phyloP scores from a whole-genome alignment of 1,140 invertebrate genomes.

The Notospermus geniculatus region DNA sequence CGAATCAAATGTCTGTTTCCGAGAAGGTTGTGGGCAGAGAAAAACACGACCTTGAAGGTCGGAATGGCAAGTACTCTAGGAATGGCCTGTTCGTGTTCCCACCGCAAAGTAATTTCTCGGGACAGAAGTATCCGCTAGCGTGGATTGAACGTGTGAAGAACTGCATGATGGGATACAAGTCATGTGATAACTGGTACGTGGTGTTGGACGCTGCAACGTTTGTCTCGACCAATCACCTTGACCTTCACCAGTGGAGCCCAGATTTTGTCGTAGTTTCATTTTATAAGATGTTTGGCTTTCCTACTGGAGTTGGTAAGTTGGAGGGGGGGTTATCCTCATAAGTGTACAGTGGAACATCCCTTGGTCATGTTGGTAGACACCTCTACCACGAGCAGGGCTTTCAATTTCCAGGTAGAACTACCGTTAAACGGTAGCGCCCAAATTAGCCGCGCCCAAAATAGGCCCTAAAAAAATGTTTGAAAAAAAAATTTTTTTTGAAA shows the following conservation, averaged over 20 bases:
- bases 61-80: too few relatives aligned
- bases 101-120: conserved; percentile 93
- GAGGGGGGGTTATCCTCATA: too few relatives aligned
- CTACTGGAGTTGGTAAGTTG: conserved; percentile 68
- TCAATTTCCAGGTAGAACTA: too few relatives aligned
- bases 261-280: conserved; percentile 93
- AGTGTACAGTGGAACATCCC: conserved; percentile 3
- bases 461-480: too few relatives aligned
- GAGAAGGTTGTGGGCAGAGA: too few relatives aligned
- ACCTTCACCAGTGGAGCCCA: conserved; percentile 71
- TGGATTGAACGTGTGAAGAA: conserved; percentile 65
- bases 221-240: conserved; percentile 74
- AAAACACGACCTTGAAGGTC: too few relatives aligned
- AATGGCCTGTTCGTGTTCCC: conserved; percentile 79
- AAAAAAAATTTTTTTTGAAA: too few relatives aligned
- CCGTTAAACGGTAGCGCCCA: too few relatives aligned
- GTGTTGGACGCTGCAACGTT: conserved; percentile 83
- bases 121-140: conserved; percentile 78
- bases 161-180: conserved; percentile 11
- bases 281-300: conserved; percentile 98
- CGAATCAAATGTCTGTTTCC: too few relatives aligned
- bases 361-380: too few relatives aligned
- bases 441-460: too few relatives aligned
- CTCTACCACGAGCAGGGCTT: too few relatives aligned
- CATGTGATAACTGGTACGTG: conserved; percentile 68